Percentiles rank a stretch among this genome's conserved stretches.
phyloP scores from a whole-genome alignment of 2,797 vertebrate species.

The Sciurus carolinensis region DNA sequence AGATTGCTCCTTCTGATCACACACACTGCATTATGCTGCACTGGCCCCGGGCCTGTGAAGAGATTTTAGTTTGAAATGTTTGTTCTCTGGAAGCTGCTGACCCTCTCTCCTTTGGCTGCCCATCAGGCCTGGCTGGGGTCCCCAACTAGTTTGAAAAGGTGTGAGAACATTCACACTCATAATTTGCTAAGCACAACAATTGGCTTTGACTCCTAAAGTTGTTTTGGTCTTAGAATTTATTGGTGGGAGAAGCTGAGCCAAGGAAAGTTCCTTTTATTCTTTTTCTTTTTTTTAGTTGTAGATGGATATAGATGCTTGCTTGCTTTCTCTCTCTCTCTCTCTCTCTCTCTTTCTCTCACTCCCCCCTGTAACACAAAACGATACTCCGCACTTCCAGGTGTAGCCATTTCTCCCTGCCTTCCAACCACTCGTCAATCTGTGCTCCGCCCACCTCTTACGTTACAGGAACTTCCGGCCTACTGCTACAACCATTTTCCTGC shows the following conservation, averaged over 20 bases:
- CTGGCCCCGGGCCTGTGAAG: not conserved
- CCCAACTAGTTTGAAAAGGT: not conserved
- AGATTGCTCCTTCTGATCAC: conserved; percentile 40
- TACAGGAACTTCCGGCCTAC: no score
- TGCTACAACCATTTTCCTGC: no score
- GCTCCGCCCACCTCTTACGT: no score
- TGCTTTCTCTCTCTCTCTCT: no score
- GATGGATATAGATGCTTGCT: no score
- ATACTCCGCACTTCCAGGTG: no score
- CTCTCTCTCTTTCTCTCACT: no score
- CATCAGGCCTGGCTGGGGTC: not conserved
- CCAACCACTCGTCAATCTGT: no score
- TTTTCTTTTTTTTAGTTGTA: no score
- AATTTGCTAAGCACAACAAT: not conserved
- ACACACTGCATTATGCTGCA: not conserved
- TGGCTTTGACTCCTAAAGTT: not conserved
- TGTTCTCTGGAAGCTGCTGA: conserved; percentile 61
- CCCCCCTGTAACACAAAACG: no score
- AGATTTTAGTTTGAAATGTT: conserved; percentile 49
- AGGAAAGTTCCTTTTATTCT: not conserved
- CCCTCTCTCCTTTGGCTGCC: not conserved
- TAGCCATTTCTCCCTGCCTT: no score
- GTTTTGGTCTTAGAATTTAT: not conserved
- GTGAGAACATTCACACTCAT: not conserved
- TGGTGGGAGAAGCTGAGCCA: not conserved